Evolutionary conservation across 2,113 vertebrate genomes (phyloP), one percentile per base, ranked within the genome.

Genomic region (Glaucidium brasilianum): DNA sequence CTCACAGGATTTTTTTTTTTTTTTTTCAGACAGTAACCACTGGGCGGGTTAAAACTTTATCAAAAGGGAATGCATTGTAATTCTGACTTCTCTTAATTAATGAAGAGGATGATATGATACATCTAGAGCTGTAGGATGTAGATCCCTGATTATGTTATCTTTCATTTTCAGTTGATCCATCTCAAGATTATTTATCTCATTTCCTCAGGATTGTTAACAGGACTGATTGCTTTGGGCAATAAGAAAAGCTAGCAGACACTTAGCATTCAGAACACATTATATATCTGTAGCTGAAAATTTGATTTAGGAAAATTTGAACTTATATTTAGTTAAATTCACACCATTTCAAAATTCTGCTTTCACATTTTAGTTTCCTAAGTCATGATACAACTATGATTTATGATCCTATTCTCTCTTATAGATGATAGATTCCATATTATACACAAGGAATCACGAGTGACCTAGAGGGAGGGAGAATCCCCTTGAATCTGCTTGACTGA

Each of bases 11-110:
- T 7, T 47, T 19, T 45, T 12, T 7, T 16, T 74, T 74, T 79
- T 80, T 66, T 86, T 86, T 84, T 68, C 16, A 72, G 41, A 37
- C 12, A 39, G 21, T 64, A 60, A 79, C 21, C 49, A 19, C 35
- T 63, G 29, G 79, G 83, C 79, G 69, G 72, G 19, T 73, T 94
- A 86, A 94, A 86, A 18, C 50, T 64, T 91, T 94, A 66, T 62
- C 81, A 93, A 69, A 92, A 45, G 11, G 5, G 30, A 62, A 63
- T 34, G 16, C 35, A 91, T 74, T 91, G 77, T 87, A 72, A 78
- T 93, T 94, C 58, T 85, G 62, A 72, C 37, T 94, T 84, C 9
- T 75, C n/a, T 72, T 79, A 91, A 91, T 88, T 91, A 93, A 94
- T 83, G 50, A 88, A 76, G 25, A 86, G 15, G 14, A 86, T 89